Evolutionary conservation across 2,113 vertebrate species (phyloP).

Genomic region (Lophius piscatorius): DNA sequence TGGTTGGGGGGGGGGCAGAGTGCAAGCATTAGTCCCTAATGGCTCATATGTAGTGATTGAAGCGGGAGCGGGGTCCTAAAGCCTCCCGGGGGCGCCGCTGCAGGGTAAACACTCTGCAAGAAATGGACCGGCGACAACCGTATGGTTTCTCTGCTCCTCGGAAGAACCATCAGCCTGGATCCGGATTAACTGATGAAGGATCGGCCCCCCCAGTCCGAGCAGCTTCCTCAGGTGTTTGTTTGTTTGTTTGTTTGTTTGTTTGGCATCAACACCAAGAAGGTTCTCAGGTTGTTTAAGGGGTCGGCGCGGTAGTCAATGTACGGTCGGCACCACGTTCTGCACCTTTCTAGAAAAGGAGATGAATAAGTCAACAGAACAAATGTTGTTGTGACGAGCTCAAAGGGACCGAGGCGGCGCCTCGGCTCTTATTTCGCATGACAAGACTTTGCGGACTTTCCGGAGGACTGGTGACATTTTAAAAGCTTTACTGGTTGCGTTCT

Average conservation of each 20-base stretch:
- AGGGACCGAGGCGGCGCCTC: slow-evolving; percentile 44
- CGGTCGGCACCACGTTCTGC: no score
- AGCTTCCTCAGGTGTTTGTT: no score
- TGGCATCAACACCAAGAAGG: no score
- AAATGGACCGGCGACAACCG: slow-evolving; percentile 51
- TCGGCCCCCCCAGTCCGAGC: no score
- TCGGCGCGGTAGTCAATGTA: no score
- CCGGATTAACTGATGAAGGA: no score
- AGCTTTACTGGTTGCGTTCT: slow-evolving; percentile 31
- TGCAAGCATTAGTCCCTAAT: slow-evolving; percentile 54
- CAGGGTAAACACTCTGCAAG: slow-evolving; percentile 56
- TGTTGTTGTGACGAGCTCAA: slow-evolving; percentile 68
- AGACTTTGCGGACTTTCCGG: slow-evolving; percentile 64
- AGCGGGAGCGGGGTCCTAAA: slow-evolving; percentile 34
- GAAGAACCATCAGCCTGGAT: no score
- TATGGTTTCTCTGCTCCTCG: slow-evolving; percentile 22
- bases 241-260: no score
- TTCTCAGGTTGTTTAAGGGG: no score
- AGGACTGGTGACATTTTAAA: slow-evolving; percentile 69
- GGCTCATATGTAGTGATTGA: slow-evolving; percentile 60
- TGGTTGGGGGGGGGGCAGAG: slow-evolving; percentile 31
- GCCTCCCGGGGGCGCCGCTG: slow-evolving; percentile 3
- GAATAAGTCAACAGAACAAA: slow-evolving; percentile 77
- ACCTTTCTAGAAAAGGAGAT: slow-evolving; percentile 72
- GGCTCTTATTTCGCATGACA: slow-evolving; percentile 77